Base-by-base conservation (phyloP, 1,140 invertebrate species). In the Drosophila sproati region DNA sequence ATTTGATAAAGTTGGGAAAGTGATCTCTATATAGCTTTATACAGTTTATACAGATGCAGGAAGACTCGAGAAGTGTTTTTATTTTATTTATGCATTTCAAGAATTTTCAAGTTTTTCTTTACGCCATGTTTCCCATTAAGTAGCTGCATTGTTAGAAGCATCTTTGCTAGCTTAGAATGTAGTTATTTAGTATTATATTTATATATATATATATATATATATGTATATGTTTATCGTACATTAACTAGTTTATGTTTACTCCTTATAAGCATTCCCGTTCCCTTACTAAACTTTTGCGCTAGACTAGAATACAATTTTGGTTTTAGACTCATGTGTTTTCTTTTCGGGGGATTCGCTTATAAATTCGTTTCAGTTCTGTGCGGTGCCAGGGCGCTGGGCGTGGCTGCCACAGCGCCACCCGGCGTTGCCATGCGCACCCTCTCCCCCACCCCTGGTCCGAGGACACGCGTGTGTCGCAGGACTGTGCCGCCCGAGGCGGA, bases 321-420 rank as follows among this genome's bases (percentile, higher is more conserved):
- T 88, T 86, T 61, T 37, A 35, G 32, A 35, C 37, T 29, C 5
- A 10, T 55, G 7, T 52, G 2, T 5, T 12, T 35, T 20, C 12
- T 35, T 37, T 7, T 20, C 5, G 41, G 56, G 32, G 8, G 60
- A 41, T 29, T 10, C 32, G 52, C 82, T 92, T 92, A 92, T 92
- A 92, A 92, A 92, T 92, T 92, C 91, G 91, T 92, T 92, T 92
- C 91, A 92, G 91, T 92, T 86, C 91, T 92, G 78, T 92, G 91
- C 64, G 91, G 91, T 47, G 82, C 76, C 64, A 77, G 62, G 60
- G 61, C 74, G 5, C 78, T 79, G 10, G 87, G 87, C 47, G 78
- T 66, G 63, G 83, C 80, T 10, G 71, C 56, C 64, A 90, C 86
- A 28, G 73, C 80, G 5, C 80, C 76, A 0, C 80, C 88, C 0